Evolutionary conservation across 2,113 vertebrate species (phyloP).

Genomic region (Pluvianellus socialis): DNA sequence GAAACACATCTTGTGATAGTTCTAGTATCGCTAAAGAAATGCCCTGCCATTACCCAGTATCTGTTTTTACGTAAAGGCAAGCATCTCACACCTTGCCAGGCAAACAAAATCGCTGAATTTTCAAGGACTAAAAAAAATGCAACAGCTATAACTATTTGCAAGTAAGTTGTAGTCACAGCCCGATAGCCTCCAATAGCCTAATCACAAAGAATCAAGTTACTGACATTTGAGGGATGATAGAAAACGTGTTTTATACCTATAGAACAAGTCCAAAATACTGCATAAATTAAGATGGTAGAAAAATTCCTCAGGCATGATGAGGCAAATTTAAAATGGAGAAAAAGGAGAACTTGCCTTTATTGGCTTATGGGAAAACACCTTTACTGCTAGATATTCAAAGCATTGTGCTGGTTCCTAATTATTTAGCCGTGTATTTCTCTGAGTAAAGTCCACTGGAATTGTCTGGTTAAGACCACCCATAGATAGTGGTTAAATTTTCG

Average conservation of each 20-base stretch:
- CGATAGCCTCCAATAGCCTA: background rate
- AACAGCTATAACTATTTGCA: background rate
- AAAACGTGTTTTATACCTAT: background rate
- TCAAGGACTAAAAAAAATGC: background rate
- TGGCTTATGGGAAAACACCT: background rate
- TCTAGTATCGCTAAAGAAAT: background rate
- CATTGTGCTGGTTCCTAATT: background rate
- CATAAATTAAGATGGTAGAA: background rate
- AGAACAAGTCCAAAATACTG: background rate
- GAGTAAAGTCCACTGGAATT: background rate
- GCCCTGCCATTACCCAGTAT: background rate
- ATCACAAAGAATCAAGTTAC: background rate
- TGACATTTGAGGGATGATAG: background rate
- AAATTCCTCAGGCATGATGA: background rate
- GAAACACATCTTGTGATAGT: conserved; percentile 1
- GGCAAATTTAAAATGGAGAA: background rate
- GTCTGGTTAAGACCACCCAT: background rate
- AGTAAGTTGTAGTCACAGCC: background rate
- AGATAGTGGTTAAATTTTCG: background rate
- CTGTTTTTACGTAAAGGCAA: background rate
- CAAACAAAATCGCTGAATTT: background rate
- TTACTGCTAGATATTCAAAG: background rate
- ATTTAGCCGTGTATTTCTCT: background rate
- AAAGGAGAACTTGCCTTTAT: background rate
- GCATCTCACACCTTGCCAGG: background rate